Base-by-base conservation (phyloP, 2,797 vertebrate genomes). In the Phataginus tricuspis region DNA sequence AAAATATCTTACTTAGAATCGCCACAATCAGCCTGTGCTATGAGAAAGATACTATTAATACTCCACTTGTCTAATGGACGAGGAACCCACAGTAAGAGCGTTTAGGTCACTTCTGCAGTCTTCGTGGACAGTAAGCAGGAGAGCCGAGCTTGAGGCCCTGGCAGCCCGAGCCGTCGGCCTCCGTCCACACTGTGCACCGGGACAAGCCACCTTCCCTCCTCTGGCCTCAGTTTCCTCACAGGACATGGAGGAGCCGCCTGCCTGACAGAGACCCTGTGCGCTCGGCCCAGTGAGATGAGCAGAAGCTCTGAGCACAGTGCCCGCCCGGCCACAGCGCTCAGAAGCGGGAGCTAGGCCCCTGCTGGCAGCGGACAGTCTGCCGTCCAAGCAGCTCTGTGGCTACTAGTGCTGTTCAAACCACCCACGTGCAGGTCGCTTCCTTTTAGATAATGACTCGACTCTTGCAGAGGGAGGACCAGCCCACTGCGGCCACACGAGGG, bases 1-100 rank as follows among this genome's bases (percentile, higher is more conserved):
- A 75, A 89, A 91, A 51, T 45, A 86, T 51, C 77, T 71, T 53
- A 72, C 18, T 68, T 18, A 64, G 42, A 45, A 92, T 68, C 5
- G 14, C 29, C 51, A 45, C 4, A 64, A 74, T 19, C 78, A 78
- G 23, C 12, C 19, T 37, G 14, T 37, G 39, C 64, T 86, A 9
- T 11, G 59, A n/a, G 25, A 39, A 25, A 51, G n/a, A 66, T 10
- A 68, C 15, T 64, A 10, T 61, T 21, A 57, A 4, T 1, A 51
- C 27, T 61, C 25, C 14, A 14, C 39, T 79, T 77, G 66, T 37
- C 34, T 72, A 93, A 49, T 4, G 21, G 49, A 31, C 1, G 9
- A 75, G n/a, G 42, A 87, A 59, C 27, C 15, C 45, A 57, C 51
- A 69, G 13, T 53, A 80, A 64, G 51, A 75, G 11, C 75, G 31